phyloP scores from a whole-genome alignment of 1,140 invertebrate genomes.

The Drosophila auraria region DNA sequence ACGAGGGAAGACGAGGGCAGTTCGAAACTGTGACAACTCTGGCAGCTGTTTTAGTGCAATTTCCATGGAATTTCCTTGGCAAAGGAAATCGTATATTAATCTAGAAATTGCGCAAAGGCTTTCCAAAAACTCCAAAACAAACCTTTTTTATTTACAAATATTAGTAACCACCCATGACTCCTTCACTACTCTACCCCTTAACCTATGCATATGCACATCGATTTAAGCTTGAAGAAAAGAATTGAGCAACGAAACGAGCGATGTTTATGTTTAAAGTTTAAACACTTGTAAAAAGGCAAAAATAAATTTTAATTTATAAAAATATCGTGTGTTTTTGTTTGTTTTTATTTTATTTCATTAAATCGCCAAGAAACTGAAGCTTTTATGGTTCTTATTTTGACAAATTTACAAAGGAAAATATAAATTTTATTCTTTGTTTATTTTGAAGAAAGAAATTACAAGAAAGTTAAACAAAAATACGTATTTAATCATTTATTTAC shows the following conservation, averaged over 20 bases:
- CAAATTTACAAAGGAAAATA: background rate
- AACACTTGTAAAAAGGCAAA: constrained; percentile 52
- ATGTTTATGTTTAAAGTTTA: constrained; percentile 27
- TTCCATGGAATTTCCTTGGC: background rate
- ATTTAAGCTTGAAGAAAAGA: constrained; percentile 27
- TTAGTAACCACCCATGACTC: constrained; percentile 30
- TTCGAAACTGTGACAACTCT: constrained; percentile 68
- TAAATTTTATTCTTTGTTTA: background rate
- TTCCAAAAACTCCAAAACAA: constrained; percentile 16
- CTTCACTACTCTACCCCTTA: constrained; percentile 5
- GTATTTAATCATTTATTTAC: too few species aligned
- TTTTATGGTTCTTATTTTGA: background rate
- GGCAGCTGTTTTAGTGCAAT: constrained; percentile 55
- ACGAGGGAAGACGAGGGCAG: constrained; percentile 40
- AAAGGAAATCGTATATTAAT: constrained; percentile 9
- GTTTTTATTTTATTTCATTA: background rate
- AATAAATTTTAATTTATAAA: constrained; percentile 50
- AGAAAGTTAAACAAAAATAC: too few species aligned
- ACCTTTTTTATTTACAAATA: constrained; percentile 1
- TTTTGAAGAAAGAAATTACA: background rate
- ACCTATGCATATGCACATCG: constrained; percentile 36
- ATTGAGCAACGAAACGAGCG: constrained; percentile 26
- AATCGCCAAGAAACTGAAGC: background rate
- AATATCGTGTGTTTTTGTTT: background rate
- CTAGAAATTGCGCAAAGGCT: constrained; percentile 34